Conservation (phyloP, 2,888 invertebrate species). For the Blastobasis lacticolella region DNA sequence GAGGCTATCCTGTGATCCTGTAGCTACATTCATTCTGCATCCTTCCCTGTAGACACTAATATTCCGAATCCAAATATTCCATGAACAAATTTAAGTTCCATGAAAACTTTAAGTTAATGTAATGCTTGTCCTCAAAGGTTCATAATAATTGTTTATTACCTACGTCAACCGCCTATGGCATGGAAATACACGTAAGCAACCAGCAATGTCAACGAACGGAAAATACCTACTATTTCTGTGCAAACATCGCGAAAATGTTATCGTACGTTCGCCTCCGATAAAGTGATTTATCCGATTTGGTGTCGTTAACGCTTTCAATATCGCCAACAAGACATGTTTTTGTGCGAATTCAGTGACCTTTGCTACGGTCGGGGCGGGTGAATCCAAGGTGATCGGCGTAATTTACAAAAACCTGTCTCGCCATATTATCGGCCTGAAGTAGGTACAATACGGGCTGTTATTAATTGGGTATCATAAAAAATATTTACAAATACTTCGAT, state of each 20-base stretch:
- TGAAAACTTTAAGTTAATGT: background rate
- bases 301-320: constrained; percentile 19
- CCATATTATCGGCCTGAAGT: background rate
- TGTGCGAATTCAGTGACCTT: constrained; percentile 42
- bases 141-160: too few relatives aligned
- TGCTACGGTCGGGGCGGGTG: constrained; percentile 23
- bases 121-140: too few relatives aligned
- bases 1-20: too few relatives aligned
- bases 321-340: constrained; percentile 23
- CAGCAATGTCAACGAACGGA: background rate
- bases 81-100: background rate
- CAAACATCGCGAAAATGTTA: constrained; percentile 26
- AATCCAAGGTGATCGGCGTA: constrained; percentile 41
- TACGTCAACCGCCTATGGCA: background rate
- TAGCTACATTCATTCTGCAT: too few relatives aligned
- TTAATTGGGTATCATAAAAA: too few relatives aligned
- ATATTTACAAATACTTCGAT: too few relatives aligned
- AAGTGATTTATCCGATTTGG: constrained; percentile 28
- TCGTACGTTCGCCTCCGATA: constrained; percentile 41
- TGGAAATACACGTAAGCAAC: background rate
- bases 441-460: too few relatives aligned
- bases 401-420: constrained; percentile 47
- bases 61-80: background rate
- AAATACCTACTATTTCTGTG: background rate
- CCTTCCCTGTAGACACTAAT: background rate